Evolutionary conservation across 2,888 invertebrate species (phyloP).

Genomic region (Aspidiotus destructor): DNA sequence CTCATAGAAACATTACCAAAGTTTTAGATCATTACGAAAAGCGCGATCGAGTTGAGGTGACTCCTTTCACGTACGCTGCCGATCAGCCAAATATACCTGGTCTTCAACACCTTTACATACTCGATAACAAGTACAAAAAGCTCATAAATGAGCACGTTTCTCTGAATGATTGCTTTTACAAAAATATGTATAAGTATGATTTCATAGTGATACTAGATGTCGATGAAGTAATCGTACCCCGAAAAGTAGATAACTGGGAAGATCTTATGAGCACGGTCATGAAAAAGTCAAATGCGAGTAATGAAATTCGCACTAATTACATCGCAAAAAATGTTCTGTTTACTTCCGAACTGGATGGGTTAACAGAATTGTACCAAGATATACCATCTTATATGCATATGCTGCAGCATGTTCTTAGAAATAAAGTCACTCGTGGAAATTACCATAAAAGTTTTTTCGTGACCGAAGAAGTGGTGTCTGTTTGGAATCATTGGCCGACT

Average conservation of each 20-base stretch:
- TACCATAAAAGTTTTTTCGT: neutral
- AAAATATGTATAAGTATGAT: neutral
- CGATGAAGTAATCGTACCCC: neutral
- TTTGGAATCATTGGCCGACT: neutral
- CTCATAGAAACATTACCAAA: neutral
- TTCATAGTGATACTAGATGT: neutral
- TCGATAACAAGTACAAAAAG: neutral
- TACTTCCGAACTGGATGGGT: neutral
- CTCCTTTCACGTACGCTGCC: neutral
- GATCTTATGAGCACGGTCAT: neutral
- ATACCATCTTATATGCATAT: neutral
- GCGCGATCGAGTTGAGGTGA: neutral
- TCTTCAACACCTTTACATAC: neutral
- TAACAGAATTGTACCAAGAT: neutral
- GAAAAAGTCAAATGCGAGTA: too few relatives aligned
- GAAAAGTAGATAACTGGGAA: neutral
- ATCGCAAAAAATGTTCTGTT: neutral
- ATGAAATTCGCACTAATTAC: too few relatives aligned
- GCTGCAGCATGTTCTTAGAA: neutral
- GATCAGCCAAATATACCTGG: neutral
- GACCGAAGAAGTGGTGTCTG: neutral
- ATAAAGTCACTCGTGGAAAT: neutral
- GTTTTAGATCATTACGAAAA: neutral
- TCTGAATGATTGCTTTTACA: neutral
- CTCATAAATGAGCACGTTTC: neutral